These are phyloP conservation scores for Acanthiza pusilla DNA, from an alignment of 2,797 vertebrate species.

Conservation along the genomic window DNA sequence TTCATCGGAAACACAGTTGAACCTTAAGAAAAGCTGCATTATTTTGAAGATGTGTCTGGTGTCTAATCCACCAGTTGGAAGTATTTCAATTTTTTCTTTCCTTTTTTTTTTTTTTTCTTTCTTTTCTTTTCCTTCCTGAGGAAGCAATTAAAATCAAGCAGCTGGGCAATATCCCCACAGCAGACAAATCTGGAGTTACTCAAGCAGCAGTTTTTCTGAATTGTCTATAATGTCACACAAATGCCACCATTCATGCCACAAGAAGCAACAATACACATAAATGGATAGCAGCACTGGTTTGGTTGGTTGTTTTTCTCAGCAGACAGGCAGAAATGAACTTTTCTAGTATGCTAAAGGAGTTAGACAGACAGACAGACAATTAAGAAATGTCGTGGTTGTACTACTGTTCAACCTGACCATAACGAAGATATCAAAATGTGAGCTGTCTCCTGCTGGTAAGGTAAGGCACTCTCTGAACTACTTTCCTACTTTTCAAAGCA, in stretches of 20 bases:
- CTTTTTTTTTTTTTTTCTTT: background rate
- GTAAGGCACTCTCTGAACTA: background rate
- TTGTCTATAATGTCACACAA: background rate
- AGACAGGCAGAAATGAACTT: background rate
- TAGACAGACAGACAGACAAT: background rate
- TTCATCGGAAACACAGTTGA: background rate
- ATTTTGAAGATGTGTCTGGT: background rate
- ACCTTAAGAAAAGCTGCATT: background rate
- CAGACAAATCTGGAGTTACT: background rate
- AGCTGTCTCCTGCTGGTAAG: background rate
- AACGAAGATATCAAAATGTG: background rate
- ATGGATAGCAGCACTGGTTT: background rate
- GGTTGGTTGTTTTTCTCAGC: background rate
- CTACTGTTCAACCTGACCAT: background rate
- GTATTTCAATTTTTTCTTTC: background rate
- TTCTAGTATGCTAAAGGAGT: background rate
- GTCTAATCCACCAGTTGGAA: background rate
- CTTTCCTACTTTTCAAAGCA: conserved; percentile 15
- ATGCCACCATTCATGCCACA: background rate
- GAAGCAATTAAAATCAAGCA: conserved; percentile 45
- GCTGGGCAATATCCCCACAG: background rate
- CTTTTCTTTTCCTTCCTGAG: background rate
- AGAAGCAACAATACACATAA: background rate
- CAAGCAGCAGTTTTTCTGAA: conserved; percentile 21
- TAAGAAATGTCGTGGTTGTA: background rate